Base-by-base conservation (phyloP, 2,888 invertebrate species). In the Hypsopygia costalis region DNA sequence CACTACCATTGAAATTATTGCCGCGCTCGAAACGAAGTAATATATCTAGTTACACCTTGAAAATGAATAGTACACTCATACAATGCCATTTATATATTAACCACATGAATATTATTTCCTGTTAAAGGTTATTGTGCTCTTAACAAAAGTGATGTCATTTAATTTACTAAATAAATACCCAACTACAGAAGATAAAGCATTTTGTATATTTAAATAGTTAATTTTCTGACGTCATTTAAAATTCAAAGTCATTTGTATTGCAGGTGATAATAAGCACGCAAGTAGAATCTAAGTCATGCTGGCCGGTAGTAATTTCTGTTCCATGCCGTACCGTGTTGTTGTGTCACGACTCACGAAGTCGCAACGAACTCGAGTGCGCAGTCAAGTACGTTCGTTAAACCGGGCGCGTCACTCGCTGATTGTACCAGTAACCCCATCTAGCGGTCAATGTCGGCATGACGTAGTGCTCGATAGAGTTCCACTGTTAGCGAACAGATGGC, bases 361-460 rank as follows among this genome's bases (percentile, higher is more conserved):
- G 31, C 40, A 34, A 79, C 79, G 86, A 86, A 87, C 86, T 81
- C 82, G 62, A 63, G 63, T 63, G 68, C 65, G 68, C 81, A 86
- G 87, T 88, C 87, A 87, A 87, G 88, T 82, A 86, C 88, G 87
- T 88, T 88, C 88, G 72, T 88, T 87, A 81, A 16, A 88, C 87
- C 87, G 82, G 73, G 67, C 59, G 65, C 78, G 76, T 77, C 77
- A 80, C 64, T 64, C 56, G 59, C 50, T 58, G 60, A 63, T 56
- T 70, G 77, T 72, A 77, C 78, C 52, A 75, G 68, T 83, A 71
- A 70, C 75, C 72, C 87, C 87, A 85, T 75, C 88, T 87, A 73
- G 77, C 88, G 87, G 86, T 87, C 87, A 87, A 87, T 85, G 86
- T 85, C 86, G 80, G 56, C 76, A 86, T 79, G 70, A 79, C 78